These are phyloP conservation scores for Micrasema minimum DNA, from an alignment of 1,140 invertebrate species.

Conservation along the genomic window DNA sequence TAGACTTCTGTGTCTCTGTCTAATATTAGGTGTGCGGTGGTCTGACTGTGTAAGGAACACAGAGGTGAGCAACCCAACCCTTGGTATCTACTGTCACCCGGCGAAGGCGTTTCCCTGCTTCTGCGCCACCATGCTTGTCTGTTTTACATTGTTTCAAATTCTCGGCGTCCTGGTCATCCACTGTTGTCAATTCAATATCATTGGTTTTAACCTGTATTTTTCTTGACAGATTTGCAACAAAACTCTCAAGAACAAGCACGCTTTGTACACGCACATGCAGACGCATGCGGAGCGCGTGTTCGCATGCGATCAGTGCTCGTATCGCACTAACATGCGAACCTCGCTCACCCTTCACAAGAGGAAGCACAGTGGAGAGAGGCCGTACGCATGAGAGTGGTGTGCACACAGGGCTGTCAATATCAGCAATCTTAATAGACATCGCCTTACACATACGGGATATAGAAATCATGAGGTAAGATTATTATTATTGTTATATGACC, in stretches of 20 bases:
- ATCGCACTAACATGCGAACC: constrained; percentile 1
- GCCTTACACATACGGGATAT: background rate
- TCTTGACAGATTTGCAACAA: constrained; percentile 16
- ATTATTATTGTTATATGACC: too few relatives aligned
- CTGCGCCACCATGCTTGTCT: too few relatives aligned
- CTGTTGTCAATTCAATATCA: background rate
- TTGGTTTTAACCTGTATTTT: background rate
- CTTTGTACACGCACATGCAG: constrained; percentile 15
- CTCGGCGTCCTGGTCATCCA: background rate
- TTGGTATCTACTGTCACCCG: too few relatives aligned
- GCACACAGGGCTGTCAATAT: constrained; percentile 1
- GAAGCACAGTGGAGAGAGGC: constrained; percentile 7
- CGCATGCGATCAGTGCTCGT: constrained; percentile 14
- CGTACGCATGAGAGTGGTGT: constrained; percentile 14
- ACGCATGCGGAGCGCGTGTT: constrained; percentile 5
- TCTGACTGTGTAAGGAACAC: too few relatives aligned
- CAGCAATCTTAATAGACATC: constrained; percentile 9
- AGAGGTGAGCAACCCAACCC: too few relatives aligned
- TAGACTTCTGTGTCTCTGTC: too few relatives aligned
- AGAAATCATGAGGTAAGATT: constrained; percentile 7
- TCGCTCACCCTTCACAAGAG: constrained; percentile 8
- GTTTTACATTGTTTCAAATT: background rate
- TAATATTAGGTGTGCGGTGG: too few relatives aligned
- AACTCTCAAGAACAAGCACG: constrained; percentile 2
- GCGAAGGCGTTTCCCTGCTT: too few relatives aligned